Conservation (phyloP, 37 sponge, comb jelly and placozoan genomes). For the Haliclona indistincta region DNA sequence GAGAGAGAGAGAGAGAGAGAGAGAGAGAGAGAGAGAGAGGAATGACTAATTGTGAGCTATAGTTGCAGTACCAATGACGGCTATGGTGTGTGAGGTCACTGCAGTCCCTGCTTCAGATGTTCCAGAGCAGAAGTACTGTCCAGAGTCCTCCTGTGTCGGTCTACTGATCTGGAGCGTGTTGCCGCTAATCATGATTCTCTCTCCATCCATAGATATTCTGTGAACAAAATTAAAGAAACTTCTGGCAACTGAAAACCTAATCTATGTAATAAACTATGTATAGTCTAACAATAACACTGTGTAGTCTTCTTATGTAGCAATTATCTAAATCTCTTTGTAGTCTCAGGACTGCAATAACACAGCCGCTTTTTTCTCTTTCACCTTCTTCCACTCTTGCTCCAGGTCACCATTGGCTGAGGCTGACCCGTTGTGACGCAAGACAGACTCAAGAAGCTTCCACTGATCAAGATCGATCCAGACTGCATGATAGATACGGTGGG, state of each 20-base stretch:
- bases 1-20: slow-evolving; percentile 8
- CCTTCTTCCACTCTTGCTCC: too few species aligned
- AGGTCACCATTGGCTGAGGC: too few species aligned
- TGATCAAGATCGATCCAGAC: not conserved
- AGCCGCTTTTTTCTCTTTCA: too few species aligned
- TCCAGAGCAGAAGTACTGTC: slow-evolving; percentile 48
- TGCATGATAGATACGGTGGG: slow-evolving; percentile 11
- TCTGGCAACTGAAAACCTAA: too few species aligned
- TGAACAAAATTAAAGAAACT: too few species aligned
- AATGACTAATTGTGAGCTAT: not conserved
- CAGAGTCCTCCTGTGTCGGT: slow-evolving; percentile 18
- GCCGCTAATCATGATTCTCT: not conserved
- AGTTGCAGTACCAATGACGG: not conserved
- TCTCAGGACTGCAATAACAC: too few species aligned
- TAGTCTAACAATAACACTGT: not conserved
- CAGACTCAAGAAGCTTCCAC: too few species aligned
- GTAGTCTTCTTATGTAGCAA: not conserved
- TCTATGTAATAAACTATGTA: too few species aligned
- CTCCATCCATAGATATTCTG: not conserved
- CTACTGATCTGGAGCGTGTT: slow-evolving; percentile 21
- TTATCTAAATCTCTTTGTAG: too few species aligned
- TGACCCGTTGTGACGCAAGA: too few species aligned
- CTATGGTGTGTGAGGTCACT: slow-evolving; percentile 21
- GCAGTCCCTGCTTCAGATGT: slow-evolving; percentile 27
- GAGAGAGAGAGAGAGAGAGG: not conserved